Base-by-base conservation (phyloP, 1,140 invertebrate species). In the Dufourea novaeangliae region DNA sequence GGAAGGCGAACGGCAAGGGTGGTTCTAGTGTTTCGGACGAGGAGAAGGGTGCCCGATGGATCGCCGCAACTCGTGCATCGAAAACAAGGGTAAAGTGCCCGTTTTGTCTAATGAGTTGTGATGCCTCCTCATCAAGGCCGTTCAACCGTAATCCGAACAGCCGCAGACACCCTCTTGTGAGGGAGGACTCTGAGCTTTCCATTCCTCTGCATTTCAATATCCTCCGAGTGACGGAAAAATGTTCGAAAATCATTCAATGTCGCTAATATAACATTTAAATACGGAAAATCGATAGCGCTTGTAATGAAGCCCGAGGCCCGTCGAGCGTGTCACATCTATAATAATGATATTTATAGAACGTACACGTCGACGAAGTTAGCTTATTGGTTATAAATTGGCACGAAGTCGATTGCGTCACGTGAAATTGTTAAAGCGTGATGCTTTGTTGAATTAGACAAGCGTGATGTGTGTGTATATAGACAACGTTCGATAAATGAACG, bases 91-190 rank as follows among this genome's bases (percentile, higher is more conserved):
- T 66, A 25, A 62, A 59, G 46, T 54, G 74, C 68, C 52, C 62
- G 62, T 79, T 82, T 80, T 80, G 57, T 75, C 56, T 80, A 82
- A 82, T 82, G 78, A 76, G 70, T 75, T 75, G 80, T 80, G 68
- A 82, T 75, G 70, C 64, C 27, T 46, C 37, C 29, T 64, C 57
- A 39, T 74, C 70, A 67, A 79, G 57, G 59, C 61, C 57, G 12
- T 75, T 82, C 41, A 66, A 80, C 57, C 63, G 71, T 75, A 46
- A 75, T n/a, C 64, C 44, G 57, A 66, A 61, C 61, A 41, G 39
- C 61, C 63, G 10, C 29, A 46, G 59, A 66, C 64, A 56, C 46
- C 67, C 34, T n/a, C 50, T 67, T 12, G 27, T 34, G 56, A 63
- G 64, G 37, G 46, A 41, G 22, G 25, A 74, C 34, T 50, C 44